Percentiles rank a stretch among this genome's conserved stretches.
Conservation (phyloP, 2,888 invertebrate species). For the Diachrysia chrysitis region DNA sequence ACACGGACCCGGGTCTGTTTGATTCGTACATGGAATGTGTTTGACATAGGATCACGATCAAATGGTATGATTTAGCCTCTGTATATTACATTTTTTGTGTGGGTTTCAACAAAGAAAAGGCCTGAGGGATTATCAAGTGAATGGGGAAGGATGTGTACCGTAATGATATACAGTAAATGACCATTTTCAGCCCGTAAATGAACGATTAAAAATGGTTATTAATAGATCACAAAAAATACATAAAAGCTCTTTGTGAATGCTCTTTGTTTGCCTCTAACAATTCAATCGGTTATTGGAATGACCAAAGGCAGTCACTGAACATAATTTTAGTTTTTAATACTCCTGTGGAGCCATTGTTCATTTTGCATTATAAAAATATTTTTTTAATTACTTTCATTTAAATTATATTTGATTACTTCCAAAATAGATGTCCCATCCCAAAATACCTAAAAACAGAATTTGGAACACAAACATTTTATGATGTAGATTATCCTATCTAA, state of each 20-base stretch:
- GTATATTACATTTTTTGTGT: slow-evolving; percentile 7
- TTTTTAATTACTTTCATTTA: too few species aligned
- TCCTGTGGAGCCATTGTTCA: too few species aligned
- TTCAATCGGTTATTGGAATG: not conserved
- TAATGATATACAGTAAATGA: not conserved
- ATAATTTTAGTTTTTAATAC: too few species aligned
- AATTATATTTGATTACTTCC: too few species aligned
- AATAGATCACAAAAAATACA: not conserved
- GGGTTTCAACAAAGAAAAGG: slow-evolving; percentile 4
- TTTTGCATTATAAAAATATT: too few species aligned
- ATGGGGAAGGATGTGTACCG: not conserved
- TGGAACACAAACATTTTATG: not conserved
- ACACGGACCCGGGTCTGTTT: slow-evolving; percentile 1
- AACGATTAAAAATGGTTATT: not conserved
- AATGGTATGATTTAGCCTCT: slow-evolving; percentile 9
- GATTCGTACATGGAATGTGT: slow-evolving; percentile 8
- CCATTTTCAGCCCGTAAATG: slow-evolving; percentile 1
- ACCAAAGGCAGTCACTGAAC: too few species aligned
- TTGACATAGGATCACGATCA: slow-evolving; percentile 11
- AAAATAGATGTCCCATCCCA: too few species aligned
- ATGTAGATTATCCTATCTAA: not conserved
- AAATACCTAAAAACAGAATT: too few species aligned
- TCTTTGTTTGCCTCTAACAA: not conserved
- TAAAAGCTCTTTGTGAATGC: not conserved
- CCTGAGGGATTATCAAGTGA: not conserved